These are phyloP conservation scores for Perognathus longimembris DNA, from an alignment of 2,113 vertebrate genomes.

Conservation along the genomic window DNA sequence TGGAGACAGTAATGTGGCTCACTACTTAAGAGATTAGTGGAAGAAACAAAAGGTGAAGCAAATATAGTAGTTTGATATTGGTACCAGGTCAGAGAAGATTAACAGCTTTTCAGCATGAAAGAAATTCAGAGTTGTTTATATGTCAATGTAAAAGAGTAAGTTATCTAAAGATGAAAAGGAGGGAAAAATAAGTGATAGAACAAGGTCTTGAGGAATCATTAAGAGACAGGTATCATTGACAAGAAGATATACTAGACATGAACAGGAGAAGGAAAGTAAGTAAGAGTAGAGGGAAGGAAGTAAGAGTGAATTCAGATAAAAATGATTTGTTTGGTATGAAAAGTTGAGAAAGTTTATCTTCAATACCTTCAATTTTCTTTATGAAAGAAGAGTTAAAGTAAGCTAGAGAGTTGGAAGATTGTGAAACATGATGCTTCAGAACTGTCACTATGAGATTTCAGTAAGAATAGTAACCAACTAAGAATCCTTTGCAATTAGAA, in stretches of 20 bases:
- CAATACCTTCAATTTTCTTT: conserved; percentile 10
- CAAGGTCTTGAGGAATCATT: neutral
- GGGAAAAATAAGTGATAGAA: neutral
- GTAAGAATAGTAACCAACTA: neutral
- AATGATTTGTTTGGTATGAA: neutral
- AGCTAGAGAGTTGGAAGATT: neutral
- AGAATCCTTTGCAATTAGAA: neutral
- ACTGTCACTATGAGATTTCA: neutral
- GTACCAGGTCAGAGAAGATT: neutral
- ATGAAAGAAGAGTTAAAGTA: conserved; percentile 3
- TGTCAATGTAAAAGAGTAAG: neutral
- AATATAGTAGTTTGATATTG: neutral
- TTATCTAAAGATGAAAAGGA: conserved; percentile 13
- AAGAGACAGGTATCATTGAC: neutral
- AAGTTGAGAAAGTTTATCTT: neutral
- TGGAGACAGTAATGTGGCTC: neutral
- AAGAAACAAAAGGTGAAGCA: neutral
- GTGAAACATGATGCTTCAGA: neutral
- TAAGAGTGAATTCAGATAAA: conserved; percentile 8
- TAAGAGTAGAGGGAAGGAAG: conserved; percentile 28
- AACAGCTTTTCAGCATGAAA: conserved; percentile 52
- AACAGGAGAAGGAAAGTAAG: neutral
- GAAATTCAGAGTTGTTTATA: conserved; percentile 33
- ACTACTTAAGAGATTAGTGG: conserved; percentile 34
- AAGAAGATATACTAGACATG: conserved; percentile 16